A percentile compares a stretch with the other conserved stretches of the same genome.
Conservation (phyloP, 2,797 vertebrate species). For the Pipistrellus nathusii region DNA sequence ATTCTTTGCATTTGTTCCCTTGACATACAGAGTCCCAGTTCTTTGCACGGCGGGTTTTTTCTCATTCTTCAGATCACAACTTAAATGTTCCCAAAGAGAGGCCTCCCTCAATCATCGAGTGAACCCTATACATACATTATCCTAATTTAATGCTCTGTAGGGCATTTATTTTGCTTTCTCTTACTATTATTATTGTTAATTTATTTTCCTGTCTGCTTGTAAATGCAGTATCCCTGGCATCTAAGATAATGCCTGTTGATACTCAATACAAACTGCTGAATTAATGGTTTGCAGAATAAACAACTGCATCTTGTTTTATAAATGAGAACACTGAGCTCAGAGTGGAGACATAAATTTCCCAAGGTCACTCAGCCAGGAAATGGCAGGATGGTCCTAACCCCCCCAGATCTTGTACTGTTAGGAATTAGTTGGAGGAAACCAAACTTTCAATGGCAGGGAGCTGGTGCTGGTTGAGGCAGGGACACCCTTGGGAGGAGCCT, state of each 20-base stretch:
- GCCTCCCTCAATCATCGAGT: neutral
- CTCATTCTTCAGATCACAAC: constrained; percentile 57
- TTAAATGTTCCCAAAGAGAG: constrained; percentile 54
- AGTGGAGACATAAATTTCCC: constrained; percentile 33
- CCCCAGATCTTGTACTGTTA: neutral
- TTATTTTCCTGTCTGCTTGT: constrained; percentile 47
- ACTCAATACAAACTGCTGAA: neutral
- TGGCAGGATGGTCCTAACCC: neutral
- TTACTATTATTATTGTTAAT: neutral
- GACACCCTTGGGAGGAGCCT: neutral
- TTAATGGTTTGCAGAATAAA: constrained; percentile 58
- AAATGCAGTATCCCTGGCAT: neutral
- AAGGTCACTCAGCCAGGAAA: constrained; percentile 57
- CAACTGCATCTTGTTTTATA: constrained; percentile 52
- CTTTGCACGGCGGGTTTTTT: neutral
- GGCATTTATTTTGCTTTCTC: neutral
- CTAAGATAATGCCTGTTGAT: neutral
- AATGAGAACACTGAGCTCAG: constrained; percentile 64
- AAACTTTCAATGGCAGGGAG: constrained; percentile 39
- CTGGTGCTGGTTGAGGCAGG: neutral
- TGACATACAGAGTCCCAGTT: constrained; percentile 50
- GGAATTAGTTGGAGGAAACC: constrained; percentile 36
- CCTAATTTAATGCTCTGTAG: neutral
- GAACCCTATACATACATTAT: neutral
- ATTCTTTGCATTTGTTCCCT: constrained; percentile 22